Percentiles rank a stretch among this genome's conserved stretches.
Evolutionary conservation across 2,888 invertebrate genomes (phyloP).

Genomic region (Mesorhabditis belari): DNA sequence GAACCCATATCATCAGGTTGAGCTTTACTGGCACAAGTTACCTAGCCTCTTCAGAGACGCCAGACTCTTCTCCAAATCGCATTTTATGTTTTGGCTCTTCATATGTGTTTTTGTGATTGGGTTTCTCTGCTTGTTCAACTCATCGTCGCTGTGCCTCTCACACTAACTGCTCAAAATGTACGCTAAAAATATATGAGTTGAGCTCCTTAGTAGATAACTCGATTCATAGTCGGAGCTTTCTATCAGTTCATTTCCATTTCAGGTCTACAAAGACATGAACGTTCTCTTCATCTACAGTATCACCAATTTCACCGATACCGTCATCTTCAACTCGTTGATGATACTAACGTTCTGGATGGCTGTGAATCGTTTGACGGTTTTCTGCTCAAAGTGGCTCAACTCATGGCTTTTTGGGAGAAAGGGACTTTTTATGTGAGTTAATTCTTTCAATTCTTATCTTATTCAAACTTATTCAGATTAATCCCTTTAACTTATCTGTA

Average conservation of each 20-base stretch:
- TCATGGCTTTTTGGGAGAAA: not conserved
- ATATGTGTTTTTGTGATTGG: not conserved
- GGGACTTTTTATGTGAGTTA: not conserved
- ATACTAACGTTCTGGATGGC: not conserved
- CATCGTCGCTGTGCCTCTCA: not conserved
- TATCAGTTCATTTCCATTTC: not conserved
- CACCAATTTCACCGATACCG: not conserved
- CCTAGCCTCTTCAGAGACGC: not conserved
- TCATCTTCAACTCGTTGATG: not conserved
- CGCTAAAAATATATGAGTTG: too few relatives aligned
- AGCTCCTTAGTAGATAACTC: too few relatives aligned
- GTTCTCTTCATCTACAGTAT: not conserved
- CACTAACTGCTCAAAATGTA: not conserved
- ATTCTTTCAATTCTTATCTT: too few relatives aligned
- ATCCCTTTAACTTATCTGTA: not conserved
- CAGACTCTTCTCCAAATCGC: not conserved
- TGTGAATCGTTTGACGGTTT: not conserved
- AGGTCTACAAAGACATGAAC: not conserved
- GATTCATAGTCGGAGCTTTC: too few relatives aligned
- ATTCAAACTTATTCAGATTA: too few relatives aligned
- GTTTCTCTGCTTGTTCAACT: not conserved
- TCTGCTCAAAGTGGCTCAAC: not conserved
- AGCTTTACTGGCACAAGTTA: too few relatives aligned
- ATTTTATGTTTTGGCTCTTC: not conserved
- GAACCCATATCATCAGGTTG: too few relatives aligned